Conservation (phyloP, 2,797 vertebrate genomes). For the Vespertilio murinus region DNA sequence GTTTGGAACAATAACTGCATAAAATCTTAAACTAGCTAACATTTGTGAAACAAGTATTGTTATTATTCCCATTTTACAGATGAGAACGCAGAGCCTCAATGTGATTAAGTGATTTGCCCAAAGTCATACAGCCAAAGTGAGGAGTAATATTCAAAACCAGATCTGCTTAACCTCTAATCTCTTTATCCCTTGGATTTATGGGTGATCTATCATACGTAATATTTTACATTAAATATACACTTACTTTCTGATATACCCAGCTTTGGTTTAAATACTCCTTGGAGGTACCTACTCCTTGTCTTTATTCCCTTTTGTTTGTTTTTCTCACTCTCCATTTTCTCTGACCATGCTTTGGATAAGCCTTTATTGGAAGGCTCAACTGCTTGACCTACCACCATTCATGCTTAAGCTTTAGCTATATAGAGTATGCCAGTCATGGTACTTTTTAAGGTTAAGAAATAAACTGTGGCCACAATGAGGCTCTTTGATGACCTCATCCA, state of each 20-base stretch:
- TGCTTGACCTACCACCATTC: neutral
- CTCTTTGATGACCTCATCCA: neutral
- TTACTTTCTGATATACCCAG: neutral
- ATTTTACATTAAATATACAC: neutral
- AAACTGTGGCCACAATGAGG: neutral
- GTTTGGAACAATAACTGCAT: neutral
- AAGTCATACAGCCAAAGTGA: neutral
- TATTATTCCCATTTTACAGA: neutral
- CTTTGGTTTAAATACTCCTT: neutral
- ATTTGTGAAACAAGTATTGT: neutral
- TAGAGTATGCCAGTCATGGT: neutral
- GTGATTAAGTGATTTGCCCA: neutral
- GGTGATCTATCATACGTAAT: neutral
- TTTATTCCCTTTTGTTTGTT: neutral
- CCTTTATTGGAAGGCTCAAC: neutral
- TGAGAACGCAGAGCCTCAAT: neutral
- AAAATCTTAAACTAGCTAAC: neutral
- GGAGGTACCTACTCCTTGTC: neutral
- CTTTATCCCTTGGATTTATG: neutral
- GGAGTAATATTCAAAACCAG: neutral
- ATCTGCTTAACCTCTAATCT: neutral
- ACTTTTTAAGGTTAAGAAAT: constrained; percentile 18
- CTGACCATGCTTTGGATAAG: neutral
- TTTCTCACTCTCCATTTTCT: neutral
- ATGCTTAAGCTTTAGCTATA: neutral